phyloP scores from a whole-genome alignment of 2,888 invertebrate genomes.

The Scaptomyza cyrtandrae region DNA sequence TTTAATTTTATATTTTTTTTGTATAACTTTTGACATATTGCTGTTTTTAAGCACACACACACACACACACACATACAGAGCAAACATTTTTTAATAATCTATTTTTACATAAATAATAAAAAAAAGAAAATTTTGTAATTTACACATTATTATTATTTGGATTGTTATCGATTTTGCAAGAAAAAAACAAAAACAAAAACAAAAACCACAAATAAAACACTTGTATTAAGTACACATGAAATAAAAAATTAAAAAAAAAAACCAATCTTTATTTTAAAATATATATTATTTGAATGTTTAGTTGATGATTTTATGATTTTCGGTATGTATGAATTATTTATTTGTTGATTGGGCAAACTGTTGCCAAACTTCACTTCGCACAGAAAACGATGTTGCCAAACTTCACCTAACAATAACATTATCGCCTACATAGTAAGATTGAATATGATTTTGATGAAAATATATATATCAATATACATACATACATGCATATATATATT shows the following conservation, averaged over 20 bases:
- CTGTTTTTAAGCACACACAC: conserved; percentile 4
- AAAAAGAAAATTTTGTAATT: conserved; percentile 40
- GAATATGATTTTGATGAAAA: neutral
- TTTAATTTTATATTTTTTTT: neutral
- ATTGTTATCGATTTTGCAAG: conserved; percentile 68
- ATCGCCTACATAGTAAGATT: neutral
- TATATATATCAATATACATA: neutral
- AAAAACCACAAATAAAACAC: conserved; percentile 65
- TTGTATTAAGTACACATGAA: conserved; percentile 68
- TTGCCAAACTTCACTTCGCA: conserved; percentile 32
- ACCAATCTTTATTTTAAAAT: conserved; percentile 9
- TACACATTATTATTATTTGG: conserved; percentile 37
- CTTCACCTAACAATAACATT: conserved; percentile 1
- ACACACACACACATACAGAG: conserved; percentile 29
- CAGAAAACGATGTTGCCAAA: conserved; percentile 31
- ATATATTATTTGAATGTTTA: conserved; percentile 13
- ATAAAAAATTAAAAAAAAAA: conserved; percentile 51
- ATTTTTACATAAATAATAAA: conserved; percentile 16
- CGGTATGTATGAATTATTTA: neutral
- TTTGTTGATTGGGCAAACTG: conserved; percentile 19
- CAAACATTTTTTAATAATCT: conserved; percentile 44
- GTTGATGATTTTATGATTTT: neutral
- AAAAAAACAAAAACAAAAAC: conserved; percentile 24
- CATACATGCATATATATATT: neutral
- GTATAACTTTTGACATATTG: conserved; percentile 6